phyloP scores from a whole-genome alignment of 2,113 vertebrate genomes.

The Oncorhynchus mykiss region DNA sequence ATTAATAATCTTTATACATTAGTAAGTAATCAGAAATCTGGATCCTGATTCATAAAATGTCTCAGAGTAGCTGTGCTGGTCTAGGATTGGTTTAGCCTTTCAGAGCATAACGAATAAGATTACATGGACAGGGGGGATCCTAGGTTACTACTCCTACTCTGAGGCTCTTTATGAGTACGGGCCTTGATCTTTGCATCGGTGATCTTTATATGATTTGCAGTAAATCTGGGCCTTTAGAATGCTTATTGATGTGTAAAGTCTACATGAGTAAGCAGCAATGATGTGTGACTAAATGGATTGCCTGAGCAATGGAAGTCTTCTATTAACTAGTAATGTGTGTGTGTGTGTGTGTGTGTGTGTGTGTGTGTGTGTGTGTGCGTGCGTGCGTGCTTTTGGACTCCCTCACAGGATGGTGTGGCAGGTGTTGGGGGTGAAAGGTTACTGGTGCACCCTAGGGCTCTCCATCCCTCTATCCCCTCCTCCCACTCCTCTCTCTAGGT shows the following conservation, averaged over 20 bases:
- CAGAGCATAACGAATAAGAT: no score
- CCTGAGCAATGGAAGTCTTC: conserved; percentile 2
- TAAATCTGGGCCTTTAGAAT: not conserved
- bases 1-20: not conserved
- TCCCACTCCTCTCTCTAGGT: conserved; percentile 23
- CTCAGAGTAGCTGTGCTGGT: no score
- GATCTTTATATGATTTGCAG: conserved; percentile 6
- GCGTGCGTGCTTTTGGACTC: not conserved
- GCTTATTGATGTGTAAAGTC: not conserved
- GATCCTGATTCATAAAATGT: no score
- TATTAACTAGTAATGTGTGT: no score
- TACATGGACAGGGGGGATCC: conserved; percentile 8
- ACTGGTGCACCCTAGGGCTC: conserved; percentile 14
- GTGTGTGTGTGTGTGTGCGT: not conserved
- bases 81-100: no score
- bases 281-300: conserved; percentile 36
- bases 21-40: not conserved
- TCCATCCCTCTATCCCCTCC: not conserved
- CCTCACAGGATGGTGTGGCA: conserved; percentile 1
- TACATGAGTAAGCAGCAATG: conserved; percentile 19
- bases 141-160: no score
- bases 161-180: not conserved
- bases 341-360: not conserved
- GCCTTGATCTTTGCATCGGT: conserved; percentile 21
- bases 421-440: conserved; percentile 10